Evolutionary conservation across 2,113 vertebrate species (phyloP).

Genomic region (Cyanoderma ruficeps): DNA sequence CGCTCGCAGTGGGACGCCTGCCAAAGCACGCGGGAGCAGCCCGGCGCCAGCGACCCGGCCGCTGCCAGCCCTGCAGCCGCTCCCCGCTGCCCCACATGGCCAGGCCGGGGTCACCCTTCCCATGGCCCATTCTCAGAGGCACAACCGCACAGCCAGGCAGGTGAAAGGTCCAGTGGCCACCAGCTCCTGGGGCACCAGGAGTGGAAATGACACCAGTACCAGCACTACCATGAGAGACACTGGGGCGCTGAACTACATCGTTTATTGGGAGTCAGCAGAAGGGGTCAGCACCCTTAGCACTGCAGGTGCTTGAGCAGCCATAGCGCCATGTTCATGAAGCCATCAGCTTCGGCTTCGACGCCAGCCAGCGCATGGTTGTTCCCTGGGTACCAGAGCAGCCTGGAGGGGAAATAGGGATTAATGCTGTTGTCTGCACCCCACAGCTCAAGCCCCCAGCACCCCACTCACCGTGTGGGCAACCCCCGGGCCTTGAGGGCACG

Average conservation of each 20-base stretch:
- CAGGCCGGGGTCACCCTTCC: not conserved
- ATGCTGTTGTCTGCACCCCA: fast-evolving
- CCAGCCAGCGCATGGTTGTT: conserved; percentile 89
- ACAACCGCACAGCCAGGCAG: fast-evolving
- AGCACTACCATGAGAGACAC: not conserved
- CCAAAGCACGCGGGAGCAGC: not conserved
- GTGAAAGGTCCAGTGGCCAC: too few relatives aligned
- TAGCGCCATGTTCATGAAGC: conserved; percentile 89
- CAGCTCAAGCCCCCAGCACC: not conserved
- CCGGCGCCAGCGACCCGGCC: fast-evolving
- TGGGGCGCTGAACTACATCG: not conserved
- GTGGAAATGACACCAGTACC: fast-evolving
- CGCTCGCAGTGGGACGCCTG: not conserved
- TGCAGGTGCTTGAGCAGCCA: conserved; percentile 87
- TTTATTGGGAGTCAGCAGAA: not conserved
- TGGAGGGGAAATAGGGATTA: conserved; percentile 45
- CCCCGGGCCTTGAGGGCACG: conserved; percentile 85
- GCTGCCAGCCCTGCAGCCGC: not conserved
- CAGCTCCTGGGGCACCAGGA: fast-evolving
- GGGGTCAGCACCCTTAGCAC: not conserved
- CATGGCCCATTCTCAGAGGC: fast-evolving
- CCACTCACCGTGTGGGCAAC: conserved; percentile 84
- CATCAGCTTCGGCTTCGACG: conserved; percentile 90
- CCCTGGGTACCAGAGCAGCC: conserved; percentile 90
- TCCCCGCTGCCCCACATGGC: fast-evolving